Conservation (phyloP, 2,113 vertebrate genomes). For the Gymnogyps californianus region DNA sequence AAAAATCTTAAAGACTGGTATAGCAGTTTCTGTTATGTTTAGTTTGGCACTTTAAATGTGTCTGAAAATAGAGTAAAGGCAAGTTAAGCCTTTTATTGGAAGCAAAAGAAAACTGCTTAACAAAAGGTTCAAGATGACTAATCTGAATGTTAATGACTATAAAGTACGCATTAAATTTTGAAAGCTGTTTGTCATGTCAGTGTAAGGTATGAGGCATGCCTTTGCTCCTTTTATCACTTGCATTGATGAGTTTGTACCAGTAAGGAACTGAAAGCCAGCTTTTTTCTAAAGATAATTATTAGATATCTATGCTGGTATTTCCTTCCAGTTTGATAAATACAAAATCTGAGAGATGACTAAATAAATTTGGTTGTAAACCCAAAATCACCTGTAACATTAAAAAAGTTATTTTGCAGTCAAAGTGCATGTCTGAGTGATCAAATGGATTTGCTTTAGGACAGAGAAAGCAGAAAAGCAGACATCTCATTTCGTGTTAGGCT, state of each 20-base stretch:
- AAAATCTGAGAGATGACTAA: background rate
- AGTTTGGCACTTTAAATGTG: background rate
- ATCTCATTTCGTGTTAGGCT: background rate
- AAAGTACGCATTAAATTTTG: background rate
- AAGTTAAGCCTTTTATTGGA: background rate
- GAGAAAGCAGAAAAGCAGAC: background rate
- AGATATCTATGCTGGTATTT: background rate
- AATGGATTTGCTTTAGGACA: background rate
- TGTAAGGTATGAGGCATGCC: background rate
- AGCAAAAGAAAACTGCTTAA: background rate
- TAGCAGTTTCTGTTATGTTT: slow-evolving; percentile 2
- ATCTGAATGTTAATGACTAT: background rate
- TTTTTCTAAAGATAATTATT: background rate
- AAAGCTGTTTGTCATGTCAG: background rate
- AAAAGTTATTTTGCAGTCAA: background rate
- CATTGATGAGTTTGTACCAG: background rate
- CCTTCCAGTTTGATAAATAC: background rate
- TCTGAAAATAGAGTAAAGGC: background rate
- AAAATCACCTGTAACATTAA: background rate
- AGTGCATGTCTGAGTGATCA: background rate
- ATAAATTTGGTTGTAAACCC: background rate
- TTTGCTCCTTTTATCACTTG: background rate
- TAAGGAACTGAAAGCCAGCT: background rate
- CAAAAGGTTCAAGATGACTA: slow-evolving; percentile 7
- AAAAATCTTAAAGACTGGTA: background rate